phyloP scores from a whole-genome alignment of 2,113 vertebrate genomes.

The Balaeniceps rex region DNA sequence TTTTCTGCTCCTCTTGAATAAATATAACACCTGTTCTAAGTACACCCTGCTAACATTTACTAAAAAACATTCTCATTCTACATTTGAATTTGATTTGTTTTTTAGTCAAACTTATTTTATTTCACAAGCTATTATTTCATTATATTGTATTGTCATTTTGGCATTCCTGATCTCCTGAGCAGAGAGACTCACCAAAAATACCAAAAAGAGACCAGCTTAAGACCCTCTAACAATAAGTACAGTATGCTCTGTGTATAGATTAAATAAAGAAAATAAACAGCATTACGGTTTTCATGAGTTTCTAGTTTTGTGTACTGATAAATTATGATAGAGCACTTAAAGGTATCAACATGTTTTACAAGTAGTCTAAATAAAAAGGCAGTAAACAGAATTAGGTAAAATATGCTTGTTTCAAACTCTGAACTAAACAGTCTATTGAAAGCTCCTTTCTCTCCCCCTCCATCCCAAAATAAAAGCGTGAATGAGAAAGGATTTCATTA shows the following conservation, averaged over 20 bases:
- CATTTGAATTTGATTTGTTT: constrained; percentile 49
- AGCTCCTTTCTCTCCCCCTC: background rate
- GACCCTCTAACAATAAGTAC: constrained; percentile 25
- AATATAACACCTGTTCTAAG: constrained; percentile 64
- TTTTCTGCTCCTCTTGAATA: constrained; percentile 68
- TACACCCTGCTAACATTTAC: constrained; percentile 58
- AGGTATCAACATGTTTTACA: background rate
- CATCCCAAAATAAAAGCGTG: constrained; percentile 33
- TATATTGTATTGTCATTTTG: constrained; percentile 10
- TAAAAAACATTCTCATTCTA: constrained; percentile 53
- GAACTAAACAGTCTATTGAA: background rate
- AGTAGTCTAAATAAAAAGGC: background rate
- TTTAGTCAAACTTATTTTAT: constrained; percentile 54
- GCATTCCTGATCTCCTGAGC: constrained; percentile 20
- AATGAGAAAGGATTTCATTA: constrained; percentile 48
- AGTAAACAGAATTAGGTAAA: constrained; percentile 34
- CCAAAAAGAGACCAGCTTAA: background rate
- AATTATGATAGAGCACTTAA: constrained; percentile 7
- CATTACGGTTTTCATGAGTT: constrained; percentile 16
- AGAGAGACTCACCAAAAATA: background rate
- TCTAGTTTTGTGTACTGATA: constrained; percentile 41
- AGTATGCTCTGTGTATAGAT: constrained; percentile 23
- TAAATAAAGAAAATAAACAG: constrained; percentile 57
- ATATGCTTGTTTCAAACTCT: background rate
- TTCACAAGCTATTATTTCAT: constrained; percentile 63